These are phyloP conservation scores for Thecophora atra DNA, from an alignment of 2,888 invertebrate species.

Conservation along the genomic window DNA sequence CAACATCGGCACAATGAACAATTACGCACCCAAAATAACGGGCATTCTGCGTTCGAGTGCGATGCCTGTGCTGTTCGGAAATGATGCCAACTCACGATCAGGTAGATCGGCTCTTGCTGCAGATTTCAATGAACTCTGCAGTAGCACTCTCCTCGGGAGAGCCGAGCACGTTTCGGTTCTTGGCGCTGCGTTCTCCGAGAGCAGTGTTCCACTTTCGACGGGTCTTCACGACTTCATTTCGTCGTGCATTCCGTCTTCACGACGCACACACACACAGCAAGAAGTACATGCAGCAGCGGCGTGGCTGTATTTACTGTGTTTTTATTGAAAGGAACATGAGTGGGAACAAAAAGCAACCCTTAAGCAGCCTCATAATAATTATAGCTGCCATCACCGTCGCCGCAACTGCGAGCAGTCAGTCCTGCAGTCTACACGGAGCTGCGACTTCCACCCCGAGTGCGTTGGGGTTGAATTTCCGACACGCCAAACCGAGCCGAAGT, in stretches of 20 bases:
- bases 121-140: neutral
- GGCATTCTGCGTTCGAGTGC: too few species aligned
- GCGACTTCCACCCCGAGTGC: neutral
- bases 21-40: too few species aligned
- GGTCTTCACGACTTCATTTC: neutral
- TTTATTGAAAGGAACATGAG: constrained; percentile 10
- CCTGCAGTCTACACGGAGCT: neutral
- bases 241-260: neutral
- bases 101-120: neutral
- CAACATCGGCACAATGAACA: too few species aligned
- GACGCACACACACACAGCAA: constrained; percentile 5
- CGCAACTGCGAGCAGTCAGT: neutral
- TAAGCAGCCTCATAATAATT: neutral
- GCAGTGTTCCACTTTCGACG: neutral
- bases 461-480: neutral
- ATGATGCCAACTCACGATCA: neutral
- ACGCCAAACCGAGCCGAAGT: neutral
- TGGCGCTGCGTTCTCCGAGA: neutral
- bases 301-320: constrained; percentile 1
- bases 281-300: neutral
- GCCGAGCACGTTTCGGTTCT: neutral
- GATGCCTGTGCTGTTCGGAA: too few species aligned
- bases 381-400: neutral
- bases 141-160: neutral
- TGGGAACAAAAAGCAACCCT: neutral